phyloP scores from a whole-genome alignment of 2,888 invertebrate genomes.

The Halocaridina rubra region DNA sequence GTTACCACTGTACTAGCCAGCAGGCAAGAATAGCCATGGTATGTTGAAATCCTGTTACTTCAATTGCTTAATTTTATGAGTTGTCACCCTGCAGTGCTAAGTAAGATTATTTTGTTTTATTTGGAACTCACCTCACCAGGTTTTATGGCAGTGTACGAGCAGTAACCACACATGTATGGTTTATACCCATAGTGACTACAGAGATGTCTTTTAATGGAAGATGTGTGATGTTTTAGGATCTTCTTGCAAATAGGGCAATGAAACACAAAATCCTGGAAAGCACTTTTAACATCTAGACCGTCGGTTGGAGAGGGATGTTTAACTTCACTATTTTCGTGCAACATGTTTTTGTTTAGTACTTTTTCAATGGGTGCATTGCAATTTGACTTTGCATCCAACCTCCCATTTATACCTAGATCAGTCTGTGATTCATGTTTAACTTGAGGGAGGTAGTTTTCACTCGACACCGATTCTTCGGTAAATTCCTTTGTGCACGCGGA shows the following conservation, averaged over 20 bases:
- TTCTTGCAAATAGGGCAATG: slow-evolving; percentile 62
- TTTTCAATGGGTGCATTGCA: not conserved
- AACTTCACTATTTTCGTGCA: not conserved
- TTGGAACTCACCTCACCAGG: slow-evolving; percentile 28
- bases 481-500: not conserved
- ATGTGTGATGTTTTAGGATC: slow-evolving; percentile 50
- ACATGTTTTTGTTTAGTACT: not conserved
- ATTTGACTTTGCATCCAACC: not conserved
- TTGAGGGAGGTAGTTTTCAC: not conserved
- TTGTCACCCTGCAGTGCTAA: not conserved
- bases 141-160: slow-evolving; percentile 36
- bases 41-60: not conserved
- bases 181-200: slow-evolving; percentile 62
- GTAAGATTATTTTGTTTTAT: too few species aligned
- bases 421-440: not conserved
- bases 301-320: not conserved
- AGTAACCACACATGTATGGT: slow-evolving; percentile 64
- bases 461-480: not conserved
- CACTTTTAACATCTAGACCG: not conserved
- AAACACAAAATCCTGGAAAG: slow-evolving; percentile 14
- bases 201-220: slow-evolving; percentile 59
- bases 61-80: not conserved
- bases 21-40: too few species aligned
- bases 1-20: too few species aligned
- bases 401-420: not conserved